Conservation (phyloP, 2,888 invertebrate species). For the Iphiclides podalirius region DNA sequence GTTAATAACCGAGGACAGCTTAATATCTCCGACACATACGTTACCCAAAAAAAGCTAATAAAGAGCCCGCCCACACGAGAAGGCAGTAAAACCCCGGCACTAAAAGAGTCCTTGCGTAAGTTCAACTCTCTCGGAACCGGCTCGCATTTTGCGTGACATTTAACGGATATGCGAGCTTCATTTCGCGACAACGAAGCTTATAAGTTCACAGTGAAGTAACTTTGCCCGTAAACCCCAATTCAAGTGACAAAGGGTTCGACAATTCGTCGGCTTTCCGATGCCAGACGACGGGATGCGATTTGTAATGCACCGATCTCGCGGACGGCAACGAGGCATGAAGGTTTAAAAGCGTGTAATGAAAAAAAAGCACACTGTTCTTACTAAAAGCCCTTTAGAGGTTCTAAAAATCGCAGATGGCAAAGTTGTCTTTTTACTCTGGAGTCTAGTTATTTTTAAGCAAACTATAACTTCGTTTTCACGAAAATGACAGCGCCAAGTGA, state of each 20-base stretch:
- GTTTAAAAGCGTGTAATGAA: neutral
- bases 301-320: neutral
- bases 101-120: neutral
- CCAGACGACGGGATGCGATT: neutral
- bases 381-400: neutral
- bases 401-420: neutral
- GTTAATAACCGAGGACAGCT: slow-evolving; percentile 1
- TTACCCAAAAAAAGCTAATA: slow-evolving; percentile 3
- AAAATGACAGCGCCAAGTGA: too few species aligned
- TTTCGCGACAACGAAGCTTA: neutral
- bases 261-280: too few species aligned
- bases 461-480: too few species aligned
- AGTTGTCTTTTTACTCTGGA: too few species aligned
- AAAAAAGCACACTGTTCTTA: neutral
- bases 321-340: neutral
- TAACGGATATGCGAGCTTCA: neutral
- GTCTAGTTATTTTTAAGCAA: too few species aligned
- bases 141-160: neutral
- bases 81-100: slow-evolving; percentile 1
- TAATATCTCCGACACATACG: neutral
- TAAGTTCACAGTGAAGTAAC: neutral
- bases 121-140: neutral
- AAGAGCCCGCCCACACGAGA: neutral
- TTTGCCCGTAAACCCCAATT: too few species aligned
- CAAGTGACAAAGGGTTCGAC: too few species aligned